phyloP scores from a whole-genome alignment of 2,797 vertebrate species.

The Danio albolineatus region DNA sequence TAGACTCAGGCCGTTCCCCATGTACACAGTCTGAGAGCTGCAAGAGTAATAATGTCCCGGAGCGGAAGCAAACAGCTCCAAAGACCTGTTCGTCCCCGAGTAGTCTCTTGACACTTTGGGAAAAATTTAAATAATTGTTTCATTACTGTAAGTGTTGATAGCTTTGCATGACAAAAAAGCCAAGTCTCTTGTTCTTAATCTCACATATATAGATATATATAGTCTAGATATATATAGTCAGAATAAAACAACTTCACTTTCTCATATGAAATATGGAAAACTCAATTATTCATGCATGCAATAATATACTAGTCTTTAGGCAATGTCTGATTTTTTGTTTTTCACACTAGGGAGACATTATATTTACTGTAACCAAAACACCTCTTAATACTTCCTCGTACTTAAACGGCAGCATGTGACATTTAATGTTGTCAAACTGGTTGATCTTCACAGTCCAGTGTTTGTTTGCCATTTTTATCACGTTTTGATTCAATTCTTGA shows the following conservation, averaged over 20 bases:
- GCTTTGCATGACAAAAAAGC: not conserved
- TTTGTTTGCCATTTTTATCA: not conserved
- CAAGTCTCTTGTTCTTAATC: not conserved
- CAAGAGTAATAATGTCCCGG: conserved; percentile 77
- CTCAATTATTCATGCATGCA: no score
- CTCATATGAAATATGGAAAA: not conserved
- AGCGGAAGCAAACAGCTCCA: conserved; percentile 68
- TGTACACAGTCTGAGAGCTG: conserved; percentile 56
- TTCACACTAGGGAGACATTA: not conserved
- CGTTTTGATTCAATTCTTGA: not conserved
- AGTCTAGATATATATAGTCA: no score
- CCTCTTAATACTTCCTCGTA: not conserved
- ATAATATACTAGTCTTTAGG: not conserved
- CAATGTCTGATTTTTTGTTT: not conserved
- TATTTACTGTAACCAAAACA: conserved; percentile 3
- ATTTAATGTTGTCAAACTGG: conserved; percentile 55
- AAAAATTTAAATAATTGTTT: conserved; percentile 13
- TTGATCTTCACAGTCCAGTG: conserved; percentile 36
- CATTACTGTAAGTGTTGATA: no score
- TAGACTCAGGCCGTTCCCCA: conserved; percentile 69
- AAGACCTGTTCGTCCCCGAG: not conserved
- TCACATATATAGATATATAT: no score
- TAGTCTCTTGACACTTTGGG: not conserved
- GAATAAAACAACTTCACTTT: not conserved
- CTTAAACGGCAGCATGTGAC: not conserved